These are phyloP conservation scores for Aurelia sp. DNA, from an alignment of 30 jellyfish, hydroid and myxozoan genomes.

Conservation along the genomic window DNA sequence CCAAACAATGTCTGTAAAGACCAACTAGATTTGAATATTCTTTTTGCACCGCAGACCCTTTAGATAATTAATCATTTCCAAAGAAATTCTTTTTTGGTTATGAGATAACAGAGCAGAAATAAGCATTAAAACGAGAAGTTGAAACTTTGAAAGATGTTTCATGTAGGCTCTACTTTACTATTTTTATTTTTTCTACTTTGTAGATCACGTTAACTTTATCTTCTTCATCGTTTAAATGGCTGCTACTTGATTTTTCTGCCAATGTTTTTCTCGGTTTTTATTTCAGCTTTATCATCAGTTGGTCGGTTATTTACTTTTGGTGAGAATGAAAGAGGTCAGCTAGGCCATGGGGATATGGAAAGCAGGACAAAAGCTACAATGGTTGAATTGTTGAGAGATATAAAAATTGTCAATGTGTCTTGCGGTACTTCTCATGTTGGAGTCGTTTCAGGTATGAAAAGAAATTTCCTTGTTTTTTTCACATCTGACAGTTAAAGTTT, in stretches of 20 bases:
- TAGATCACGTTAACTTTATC: too few species aligned
- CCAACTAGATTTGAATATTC: too few species aligned
- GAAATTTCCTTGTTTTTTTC: neutral
- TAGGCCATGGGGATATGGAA: constrained; percentile 85
- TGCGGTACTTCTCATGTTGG: constrained; percentile 96
- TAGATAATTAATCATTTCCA: too few species aligned
- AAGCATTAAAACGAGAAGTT: neutral
- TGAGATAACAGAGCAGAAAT: too few species aligned
- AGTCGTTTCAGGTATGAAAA: constrained; percentile 80
- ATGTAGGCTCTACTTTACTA: constrained; percentile 62
- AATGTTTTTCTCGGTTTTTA: neutral
- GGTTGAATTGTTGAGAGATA: constrained; percentile 53
- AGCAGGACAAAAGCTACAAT: constrained; percentile 53
- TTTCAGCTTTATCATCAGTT: constrained; percentile 75
- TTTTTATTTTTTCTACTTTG: too few species aligned
- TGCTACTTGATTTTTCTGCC: too few species aligned
- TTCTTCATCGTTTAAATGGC: too few species aligned
- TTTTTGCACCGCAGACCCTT: too few species aligned
- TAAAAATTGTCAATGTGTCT: constrained; percentile 47
- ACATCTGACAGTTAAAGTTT: neutral
- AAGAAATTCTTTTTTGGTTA: too few species aligned
- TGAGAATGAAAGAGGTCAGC: constrained; percentile 89
- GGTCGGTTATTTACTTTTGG: constrained; percentile 87
- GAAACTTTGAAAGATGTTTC: constrained; percentile 13
- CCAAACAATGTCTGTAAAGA: too few species aligned